phyloP scores from a whole-genome alignment of 2,113 vertebrate species.

The Mixornis gularis region DNA sequence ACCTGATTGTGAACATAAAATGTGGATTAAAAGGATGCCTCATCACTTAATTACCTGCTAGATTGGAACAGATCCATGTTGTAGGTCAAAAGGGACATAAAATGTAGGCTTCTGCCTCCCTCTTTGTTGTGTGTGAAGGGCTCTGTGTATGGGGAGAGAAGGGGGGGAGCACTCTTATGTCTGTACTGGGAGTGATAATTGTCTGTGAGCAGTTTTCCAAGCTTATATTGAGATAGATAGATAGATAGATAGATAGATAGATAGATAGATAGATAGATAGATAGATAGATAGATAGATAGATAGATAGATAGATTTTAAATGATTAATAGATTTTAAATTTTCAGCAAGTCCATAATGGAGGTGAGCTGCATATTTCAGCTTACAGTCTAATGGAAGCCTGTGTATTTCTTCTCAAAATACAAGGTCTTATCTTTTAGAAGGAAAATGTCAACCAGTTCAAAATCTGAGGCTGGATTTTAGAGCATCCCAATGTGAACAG shows the following conservation, averaged over 20 bases:
- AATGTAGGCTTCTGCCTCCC: slow-evolving; percentile 48
- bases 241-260: neutral
- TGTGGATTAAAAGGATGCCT: slow-evolving; percentile 66
- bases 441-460: neutral
- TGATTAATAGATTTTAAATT: neutral
- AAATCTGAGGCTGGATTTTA: neutral
- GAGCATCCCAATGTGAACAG: neutral
- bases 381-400: neutral
- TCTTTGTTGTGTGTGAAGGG: slow-evolving; percentile 48
- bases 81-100: slow-evolving; percentile 65
- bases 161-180: neutral
- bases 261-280: neutral
- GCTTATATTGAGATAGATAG: neutral
- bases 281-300: neutral
- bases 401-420: neutral
- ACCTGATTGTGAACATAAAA: slow-evolving; percentile 67
- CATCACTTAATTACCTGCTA: slow-evolving; percentile 69
- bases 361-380: neutral
- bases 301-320: neutral
- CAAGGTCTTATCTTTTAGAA: neutral
- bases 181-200: slow-evolving; percentile 25
- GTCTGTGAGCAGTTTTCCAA: neutral
- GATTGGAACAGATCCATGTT: slow-evolving; percentile 66
- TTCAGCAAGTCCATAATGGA: neutral
- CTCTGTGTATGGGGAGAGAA: neutral